A percentile compares a stretch with the other conserved stretches of the same genome.
Evolutionary conservation across 1,140 invertebrate genomes (phyloP).

Genomic region (Drosophila lowei): DNA sequence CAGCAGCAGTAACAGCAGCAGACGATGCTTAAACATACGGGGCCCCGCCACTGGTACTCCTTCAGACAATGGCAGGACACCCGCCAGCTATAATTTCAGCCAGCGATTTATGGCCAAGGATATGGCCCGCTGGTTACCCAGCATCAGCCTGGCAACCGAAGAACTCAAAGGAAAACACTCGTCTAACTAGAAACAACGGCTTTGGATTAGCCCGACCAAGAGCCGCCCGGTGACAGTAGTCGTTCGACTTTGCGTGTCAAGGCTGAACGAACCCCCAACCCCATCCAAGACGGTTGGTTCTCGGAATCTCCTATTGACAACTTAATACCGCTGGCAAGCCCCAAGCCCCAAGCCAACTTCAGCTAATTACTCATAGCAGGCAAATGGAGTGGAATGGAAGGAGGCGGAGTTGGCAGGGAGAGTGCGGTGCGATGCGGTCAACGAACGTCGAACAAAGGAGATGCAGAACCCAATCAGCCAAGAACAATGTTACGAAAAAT

Average conservation of each 20-base stretch:
- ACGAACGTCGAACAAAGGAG: constrained; percentile 50
- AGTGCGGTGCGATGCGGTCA: constrained; percentile 29
- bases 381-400: constrained; percentile 19
- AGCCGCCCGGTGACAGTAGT: background rate
- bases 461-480: constrained; percentile 59
- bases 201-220: constrained; percentile 25
- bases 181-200: constrained; percentile 32
- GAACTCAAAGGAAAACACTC: constrained; percentile 1
- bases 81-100: too few species aligned
- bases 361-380: constrained; percentile 65
- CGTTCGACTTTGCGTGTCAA: constrained; percentile 56
- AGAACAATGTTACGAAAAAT: constrained; percentile 15
- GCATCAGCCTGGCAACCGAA: background rate
- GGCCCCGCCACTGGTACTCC: too few species aligned
- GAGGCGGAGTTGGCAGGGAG: constrained; percentile 14
- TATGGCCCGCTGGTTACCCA: too few species aligned
- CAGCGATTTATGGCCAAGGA: background rate
- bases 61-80: too few species aligned
- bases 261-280: too few species aligned
- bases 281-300: constrained; percentile 11
- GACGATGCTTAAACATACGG: too few species aligned
- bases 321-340: constrained; percentile 56
- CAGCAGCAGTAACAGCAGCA: too few species aligned
- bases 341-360: constrained; percentile 26
- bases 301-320: constrained; percentile 52